phyloP scores from a whole-genome alignment of 2,113 vertebrate genomes.

The Recurvirostra avosetta region DNA sequence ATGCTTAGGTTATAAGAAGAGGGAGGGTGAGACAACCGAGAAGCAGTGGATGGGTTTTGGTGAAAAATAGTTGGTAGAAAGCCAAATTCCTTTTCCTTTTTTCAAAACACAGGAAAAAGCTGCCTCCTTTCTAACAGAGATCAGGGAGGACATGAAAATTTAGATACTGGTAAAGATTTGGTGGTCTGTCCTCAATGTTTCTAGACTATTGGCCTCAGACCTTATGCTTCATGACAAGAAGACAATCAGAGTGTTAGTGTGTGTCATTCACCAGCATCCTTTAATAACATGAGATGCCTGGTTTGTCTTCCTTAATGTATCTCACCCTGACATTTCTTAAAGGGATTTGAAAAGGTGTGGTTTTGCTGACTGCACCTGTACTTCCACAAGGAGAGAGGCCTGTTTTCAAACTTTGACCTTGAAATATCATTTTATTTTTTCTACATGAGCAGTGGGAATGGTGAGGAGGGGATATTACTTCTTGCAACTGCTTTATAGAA shows the following conservation, averaged over 20 bases:
- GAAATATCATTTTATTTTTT: background rate
- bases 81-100: background rate
- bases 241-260: background rate
- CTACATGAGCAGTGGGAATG: background rate
- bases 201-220: background rate
- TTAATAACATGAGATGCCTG: background rate
- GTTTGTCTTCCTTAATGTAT: background rate
- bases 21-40: background rate
- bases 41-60: background rate
- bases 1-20: background rate
- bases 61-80: background rate
- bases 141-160: background rate
- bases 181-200: background rate
- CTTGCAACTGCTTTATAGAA: background rate
- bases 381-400: background rate
- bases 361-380: background rate
- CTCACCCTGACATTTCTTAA: background rate
- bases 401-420: background rate
- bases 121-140: background rate
- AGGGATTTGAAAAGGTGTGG: background rate
- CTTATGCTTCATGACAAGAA: background rate
- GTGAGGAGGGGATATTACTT: background rate
- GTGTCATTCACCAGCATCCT: background rate
- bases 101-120: background rate
- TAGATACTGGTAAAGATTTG: background rate